Evolutionary conservation across 2,888 invertebrate species (phyloP).

Genomic region (Ormyrus pomaceus): DNA sequence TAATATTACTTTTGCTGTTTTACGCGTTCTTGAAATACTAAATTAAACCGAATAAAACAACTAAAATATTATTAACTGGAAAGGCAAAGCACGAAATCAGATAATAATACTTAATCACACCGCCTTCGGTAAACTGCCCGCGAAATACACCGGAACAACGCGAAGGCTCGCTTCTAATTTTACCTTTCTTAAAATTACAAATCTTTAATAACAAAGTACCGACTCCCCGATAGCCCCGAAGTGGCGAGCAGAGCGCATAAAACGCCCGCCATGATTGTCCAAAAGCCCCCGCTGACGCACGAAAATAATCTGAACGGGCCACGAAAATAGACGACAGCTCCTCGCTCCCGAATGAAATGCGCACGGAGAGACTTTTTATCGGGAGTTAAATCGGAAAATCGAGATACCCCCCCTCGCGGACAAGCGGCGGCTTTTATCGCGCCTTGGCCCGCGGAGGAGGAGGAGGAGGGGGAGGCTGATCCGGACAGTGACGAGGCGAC

Average conservation of each 20-base stretch:
- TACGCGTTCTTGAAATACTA: constrained; percentile 20
- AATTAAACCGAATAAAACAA: not conserved
- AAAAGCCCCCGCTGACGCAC: constrained; percentile 37
- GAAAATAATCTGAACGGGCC: constrained; percentile 31
- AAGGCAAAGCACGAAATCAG: too few relatives aligned
- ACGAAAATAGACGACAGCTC: constrained; percentile 32
- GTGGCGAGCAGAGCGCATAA: constrained; percentile 18
- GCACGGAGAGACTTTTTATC: constrained; percentile 11
- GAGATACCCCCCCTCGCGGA: constrained; percentile 5
- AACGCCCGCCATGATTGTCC: constrained; percentile 17
- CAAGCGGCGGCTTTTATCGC: constrained; percentile 27
- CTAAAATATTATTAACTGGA: not conserved
- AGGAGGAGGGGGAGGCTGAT: constrained; percentile 4
- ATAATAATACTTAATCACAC: too few relatives aligned
- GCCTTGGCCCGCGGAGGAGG: too few relatives aligned
- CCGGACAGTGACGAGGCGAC: constrained; percentile 35
- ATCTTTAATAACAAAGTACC: too few relatives aligned
- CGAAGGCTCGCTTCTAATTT: too few relatives aligned
- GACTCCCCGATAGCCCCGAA: constrained; percentile 5
- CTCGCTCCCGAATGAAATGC: not conserved
- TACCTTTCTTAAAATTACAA: too few relatives aligned
- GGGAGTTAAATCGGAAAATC: constrained; percentile 12
- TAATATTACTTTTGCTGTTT: not conserved
- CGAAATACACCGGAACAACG: too few relatives aligned
- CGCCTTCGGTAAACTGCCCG: too few relatives aligned